Percentiles rank a stretch among this genome's conserved stretches.
phyloP scores from a whole-genome alignment of 1,140 invertebrate species.

The Yoshiicerus persimilis region DNA sequence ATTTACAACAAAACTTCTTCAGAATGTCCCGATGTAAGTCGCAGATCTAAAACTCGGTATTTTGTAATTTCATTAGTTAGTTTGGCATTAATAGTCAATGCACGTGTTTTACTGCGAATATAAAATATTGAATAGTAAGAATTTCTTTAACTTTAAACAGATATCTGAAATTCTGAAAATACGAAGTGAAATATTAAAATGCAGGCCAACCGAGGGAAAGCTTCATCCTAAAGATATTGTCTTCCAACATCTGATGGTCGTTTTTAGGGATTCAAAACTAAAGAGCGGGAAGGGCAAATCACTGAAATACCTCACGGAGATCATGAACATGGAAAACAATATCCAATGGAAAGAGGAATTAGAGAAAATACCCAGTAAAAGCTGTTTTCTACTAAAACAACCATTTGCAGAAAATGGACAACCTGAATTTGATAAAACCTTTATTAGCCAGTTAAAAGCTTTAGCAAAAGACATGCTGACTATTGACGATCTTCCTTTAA shows the following conservation, averaged over 20 bases:
- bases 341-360: background rate
- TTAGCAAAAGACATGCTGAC: background rate
- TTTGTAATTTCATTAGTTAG: background rate
- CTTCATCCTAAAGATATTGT: background rate
- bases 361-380: background rate
- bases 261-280: background rate
- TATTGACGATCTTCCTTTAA: background rate
- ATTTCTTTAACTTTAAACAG: background rate
- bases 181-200: background rate
- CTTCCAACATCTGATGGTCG: background rate
- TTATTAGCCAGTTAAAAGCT: background rate
- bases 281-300: background rate
- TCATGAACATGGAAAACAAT: background rate
- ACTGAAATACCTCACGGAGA: background rate
- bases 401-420: background rate
- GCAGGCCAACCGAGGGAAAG: too few species aligned
- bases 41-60: too few species aligned
- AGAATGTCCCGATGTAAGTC: background rate
- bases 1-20: background rate
- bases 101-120: too few species aligned
- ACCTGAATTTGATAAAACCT: background rate
- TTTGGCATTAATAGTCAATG: background rate
- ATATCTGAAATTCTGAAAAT: background rate
- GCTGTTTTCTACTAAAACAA: background rate
- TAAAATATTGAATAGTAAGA: background rate